Evolutionary conservation across 2,888 invertebrate genomes (phyloP).

Genomic region (Bombylius discolor): DNA sequence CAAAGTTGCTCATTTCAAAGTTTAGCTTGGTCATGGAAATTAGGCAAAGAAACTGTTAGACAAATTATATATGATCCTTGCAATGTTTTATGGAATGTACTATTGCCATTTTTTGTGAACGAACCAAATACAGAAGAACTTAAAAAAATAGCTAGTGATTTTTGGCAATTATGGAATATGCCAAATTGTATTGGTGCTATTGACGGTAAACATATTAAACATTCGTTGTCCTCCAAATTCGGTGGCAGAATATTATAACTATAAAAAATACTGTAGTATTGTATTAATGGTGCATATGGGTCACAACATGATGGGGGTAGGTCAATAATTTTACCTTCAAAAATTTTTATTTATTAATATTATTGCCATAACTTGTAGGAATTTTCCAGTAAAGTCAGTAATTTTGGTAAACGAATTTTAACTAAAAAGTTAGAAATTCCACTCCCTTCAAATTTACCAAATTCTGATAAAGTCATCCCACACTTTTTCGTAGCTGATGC

Average conservation of each 20-base stretch:
- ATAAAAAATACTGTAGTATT: background rate
- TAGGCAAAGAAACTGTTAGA: slow-evolving; percentile 9
- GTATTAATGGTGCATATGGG: background rate
- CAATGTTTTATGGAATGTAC: slow-evolving; percentile 5
- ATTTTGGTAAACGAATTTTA: slow-evolving; percentile 1
- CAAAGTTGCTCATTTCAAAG: slow-evolving; percentile 1
- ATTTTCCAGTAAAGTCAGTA: slow-evolving; percentile 2
- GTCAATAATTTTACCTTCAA: no score
- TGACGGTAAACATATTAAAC: background rate
- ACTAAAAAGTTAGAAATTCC: background rate
- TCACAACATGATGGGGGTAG: no score
- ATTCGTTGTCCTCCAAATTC: background rate
- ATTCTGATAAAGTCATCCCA: background rate
- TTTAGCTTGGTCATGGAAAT: slow-evolving; percentile 4
- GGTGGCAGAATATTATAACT: background rate
- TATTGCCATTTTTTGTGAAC: slow-evolving; percentile 1
- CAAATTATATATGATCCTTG: slow-evolving; percentile 8
- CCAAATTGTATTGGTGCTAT: background rate
- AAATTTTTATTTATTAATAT: background rate
- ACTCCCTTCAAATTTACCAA: background rate
- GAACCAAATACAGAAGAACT: slow-evolving; percentile 1
- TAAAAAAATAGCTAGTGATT: slow-evolving; percentile 4
- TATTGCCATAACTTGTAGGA: background rate
- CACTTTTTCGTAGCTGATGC: background rate
- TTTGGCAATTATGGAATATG: background rate